A percentile compares a stretch with the other conserved stretches of the same genome.
Evolutionary conservation across 2,113 vertebrate species (phyloP).

Genomic region (Tachysurus fulvidraco): DNA sequence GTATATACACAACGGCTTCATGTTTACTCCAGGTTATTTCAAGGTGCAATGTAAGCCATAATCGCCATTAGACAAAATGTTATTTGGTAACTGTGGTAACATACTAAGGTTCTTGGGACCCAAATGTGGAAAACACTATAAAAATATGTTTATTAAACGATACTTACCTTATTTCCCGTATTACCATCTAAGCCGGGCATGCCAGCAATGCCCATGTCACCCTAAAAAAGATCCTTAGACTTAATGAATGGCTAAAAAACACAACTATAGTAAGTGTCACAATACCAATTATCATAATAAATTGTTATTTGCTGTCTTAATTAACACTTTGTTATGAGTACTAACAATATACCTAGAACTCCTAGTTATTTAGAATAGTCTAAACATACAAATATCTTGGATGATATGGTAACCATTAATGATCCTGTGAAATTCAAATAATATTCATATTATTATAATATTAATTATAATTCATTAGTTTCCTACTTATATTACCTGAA

Average conservation of each 20-base stretch:
- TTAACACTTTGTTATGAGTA: constrained; percentile 50
- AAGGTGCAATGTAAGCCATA: constrained; percentile 57
- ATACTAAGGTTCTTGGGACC: constrained; percentile 43
- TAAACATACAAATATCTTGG: background rate
- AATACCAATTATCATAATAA: background rate
- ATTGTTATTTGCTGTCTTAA: constrained; percentile 53
- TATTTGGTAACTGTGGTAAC: constrained; percentile 54
- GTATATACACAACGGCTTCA: constrained; percentile 60
- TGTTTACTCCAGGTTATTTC: constrained; percentile 63
- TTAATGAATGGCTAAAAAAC: background rate
- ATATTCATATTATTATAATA: too few relatives aligned
- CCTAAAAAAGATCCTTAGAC: constrained; percentile 32
- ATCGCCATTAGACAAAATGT: constrained; percentile 52
- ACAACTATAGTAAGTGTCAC: background rate
- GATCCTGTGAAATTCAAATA: background rate
- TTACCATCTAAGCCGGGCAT: constrained; percentile 43
- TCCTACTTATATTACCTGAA: background rate
- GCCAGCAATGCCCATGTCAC: constrained; percentile 35
- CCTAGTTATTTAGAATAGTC: constrained; percentile 26
- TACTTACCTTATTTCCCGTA: constrained; percentile 54
- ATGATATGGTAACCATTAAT: background rate
- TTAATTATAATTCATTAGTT: background rate
- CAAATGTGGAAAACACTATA: background rate
- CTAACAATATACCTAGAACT: constrained; percentile 45
- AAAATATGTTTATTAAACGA: constrained; percentile 10